These are phyloP conservation scores for Auanema freiburgensis DNA, from an alignment of 2,888 invertebrate genomes.

Conservation along the genomic window DNA sequence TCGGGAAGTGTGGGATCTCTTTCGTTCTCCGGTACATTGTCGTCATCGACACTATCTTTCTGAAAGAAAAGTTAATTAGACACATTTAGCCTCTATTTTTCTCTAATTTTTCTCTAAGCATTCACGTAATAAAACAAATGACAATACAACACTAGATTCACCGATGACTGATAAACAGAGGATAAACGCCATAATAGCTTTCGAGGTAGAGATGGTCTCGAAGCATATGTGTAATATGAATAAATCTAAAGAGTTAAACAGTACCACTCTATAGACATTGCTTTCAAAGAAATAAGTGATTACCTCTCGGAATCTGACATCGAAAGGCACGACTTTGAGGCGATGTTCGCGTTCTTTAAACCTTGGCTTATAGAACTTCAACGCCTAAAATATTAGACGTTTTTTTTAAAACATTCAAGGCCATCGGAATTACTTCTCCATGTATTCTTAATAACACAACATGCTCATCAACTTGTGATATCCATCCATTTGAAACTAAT, in stretches of 20 bases:
- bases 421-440: conserved; percentile 25
- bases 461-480: conserved; percentile 34
- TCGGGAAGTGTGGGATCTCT: conserved; percentile 28
- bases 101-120: not conserved
- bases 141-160: conserved; percentile 4
- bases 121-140: not conserved
- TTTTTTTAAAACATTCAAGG: not conserved
- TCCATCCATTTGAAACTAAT: conserved; percentile 45
- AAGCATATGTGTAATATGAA: not conserved
- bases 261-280: not conserved
- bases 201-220: not conserved
- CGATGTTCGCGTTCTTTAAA: conserved; percentile 28
- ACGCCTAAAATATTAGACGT: conserved; percentile 18
- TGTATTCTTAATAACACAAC: conserved; percentile 48
- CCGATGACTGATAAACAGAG: not conserved
- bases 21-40: conserved; percentile 15
- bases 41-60: conserved; percentile 36
- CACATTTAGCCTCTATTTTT: not conserved
- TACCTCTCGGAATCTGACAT: conserved; percentile 49
- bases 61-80: conserved; percentile 10
- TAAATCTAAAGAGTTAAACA: not conserved
- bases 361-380: conserved; percentile 40
- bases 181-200: not conserved
- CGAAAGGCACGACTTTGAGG: conserved; percentile 48
- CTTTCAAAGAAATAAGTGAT: not conserved